These are phyloP conservation scores for Hanleya hanleyi DNA, from an alignment of 2,888 invertebrate species.

Conservation along the genomic window DNA sequence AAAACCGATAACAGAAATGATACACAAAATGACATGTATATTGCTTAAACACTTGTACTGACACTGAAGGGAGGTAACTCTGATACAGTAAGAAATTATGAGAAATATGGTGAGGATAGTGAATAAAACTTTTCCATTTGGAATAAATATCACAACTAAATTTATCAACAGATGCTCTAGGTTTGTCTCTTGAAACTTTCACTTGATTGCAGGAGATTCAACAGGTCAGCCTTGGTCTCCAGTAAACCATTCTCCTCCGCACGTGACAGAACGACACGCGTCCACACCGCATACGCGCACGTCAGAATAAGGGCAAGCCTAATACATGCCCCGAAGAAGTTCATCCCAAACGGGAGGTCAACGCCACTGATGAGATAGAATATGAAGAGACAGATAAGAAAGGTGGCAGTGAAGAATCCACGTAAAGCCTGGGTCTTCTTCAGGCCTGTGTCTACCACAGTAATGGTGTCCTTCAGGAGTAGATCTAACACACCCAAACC, in stretches of 20 bases:
- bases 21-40: no score
- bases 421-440: slow-evolving; percentile 39
- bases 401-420: slow-evolving; percentile 43
- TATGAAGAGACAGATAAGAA: slow-evolving; percentile 37
- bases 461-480: slow-evolving; percentile 42
- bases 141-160: no score
- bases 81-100: no score
- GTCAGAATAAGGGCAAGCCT: slow-evolving; percentile 43
- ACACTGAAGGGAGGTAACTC: no score
- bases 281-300: slow-evolving; percentile 53
- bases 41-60: no score
- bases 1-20: no score
- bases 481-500: slow-evolving; percentile 10
- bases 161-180: no score
- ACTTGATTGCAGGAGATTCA: slow-evolving; percentile 28
- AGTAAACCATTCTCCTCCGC: slow-evolving; percentile 55
- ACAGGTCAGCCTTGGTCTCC: slow-evolving; percentile 48
- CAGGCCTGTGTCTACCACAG: slow-evolving; percentile 46
- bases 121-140: no score
- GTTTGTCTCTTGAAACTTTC: not conserved
- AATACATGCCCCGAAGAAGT: slow-evolving; percentile 36
- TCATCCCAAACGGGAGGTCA: slow-evolving; percentile 7
- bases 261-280: slow-evolving; percentile 50
- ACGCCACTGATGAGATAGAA: slow-evolving; percentile 37
- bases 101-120: no score